Evolutionary conservation across 2,888 invertebrate genomes (phyloP).

Genomic region (Exocentrus adspersus): DNA sequence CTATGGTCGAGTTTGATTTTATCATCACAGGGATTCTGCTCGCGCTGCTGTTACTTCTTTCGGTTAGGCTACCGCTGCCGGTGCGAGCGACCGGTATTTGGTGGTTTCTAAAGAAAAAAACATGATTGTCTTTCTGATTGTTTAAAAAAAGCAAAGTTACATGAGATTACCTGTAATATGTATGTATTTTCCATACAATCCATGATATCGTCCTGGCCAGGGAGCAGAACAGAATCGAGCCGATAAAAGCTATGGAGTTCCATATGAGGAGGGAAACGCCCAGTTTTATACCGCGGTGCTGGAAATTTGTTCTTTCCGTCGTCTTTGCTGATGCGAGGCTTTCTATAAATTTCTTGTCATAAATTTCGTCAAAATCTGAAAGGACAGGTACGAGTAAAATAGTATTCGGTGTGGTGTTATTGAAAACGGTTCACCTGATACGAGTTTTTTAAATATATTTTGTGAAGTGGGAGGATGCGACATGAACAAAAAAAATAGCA

Average conservation of each 20-base stretch:
- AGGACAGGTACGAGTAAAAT: not conserved
- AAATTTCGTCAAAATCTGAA: slow-evolving; percentile 36
- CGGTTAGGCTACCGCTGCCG: not conserved
- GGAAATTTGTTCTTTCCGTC: slow-evolving; percentile 24
- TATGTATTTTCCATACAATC: slow-evolving; percentile 36
- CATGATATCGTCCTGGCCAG: slow-evolving; percentile 36
- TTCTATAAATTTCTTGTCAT: slow-evolving; percentile 28
- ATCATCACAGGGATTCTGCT: slow-evolving; percentile 47
- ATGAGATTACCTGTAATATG: slow-evolving; percentile 33
- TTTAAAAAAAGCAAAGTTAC: too few relatives aligned
- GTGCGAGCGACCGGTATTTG: not conserved
- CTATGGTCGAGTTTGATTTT: slow-evolving; percentile 22
- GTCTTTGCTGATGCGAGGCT: slow-evolving; percentile 25
- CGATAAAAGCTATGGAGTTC: slow-evolving; percentile 46
- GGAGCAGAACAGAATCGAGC: slow-evolving; percentile 46
- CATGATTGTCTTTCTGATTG: too few relatives aligned
- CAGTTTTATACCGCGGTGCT: slow-evolving; percentile 33
- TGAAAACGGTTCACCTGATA: slow-evolving; percentile 16
- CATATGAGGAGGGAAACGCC: slow-evolving; percentile 45
- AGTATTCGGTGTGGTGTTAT: not conserved
- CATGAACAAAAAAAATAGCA: not conserved
- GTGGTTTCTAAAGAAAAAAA: slow-evolving; percentile 5
- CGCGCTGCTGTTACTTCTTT: slow-evolving; percentile 16
- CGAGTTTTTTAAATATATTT: slow-evolving; percentile 29
- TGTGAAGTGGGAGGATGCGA: slow-evolving; percentile 20